Evolutionary conservation across 2,797 vertebrate species (phyloP), one percentile per base, ranked within the genome.

Genomic region (Microcaecilia unicolor): DNA sequence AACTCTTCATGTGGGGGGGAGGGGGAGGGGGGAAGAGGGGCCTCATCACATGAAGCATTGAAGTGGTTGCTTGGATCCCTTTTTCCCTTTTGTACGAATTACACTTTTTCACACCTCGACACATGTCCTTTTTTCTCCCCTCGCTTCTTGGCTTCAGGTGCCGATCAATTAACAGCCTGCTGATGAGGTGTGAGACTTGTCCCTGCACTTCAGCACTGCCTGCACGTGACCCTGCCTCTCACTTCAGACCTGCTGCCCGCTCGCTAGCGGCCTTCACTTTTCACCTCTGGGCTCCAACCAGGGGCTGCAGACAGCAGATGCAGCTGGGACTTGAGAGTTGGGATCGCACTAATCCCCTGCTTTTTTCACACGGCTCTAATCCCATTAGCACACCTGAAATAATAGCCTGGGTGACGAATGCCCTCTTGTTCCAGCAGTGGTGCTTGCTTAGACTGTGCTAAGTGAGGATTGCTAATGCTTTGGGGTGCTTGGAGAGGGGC

Each of bases 371-470:
- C 71, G 67, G 71, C 64, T 72, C 66, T 39, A 41, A 78, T 75
- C 61, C 83, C 78, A 80, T 81, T 72, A 76, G 70, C 77, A 67
- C 87, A 86, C 84, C 83, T 84, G 84, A 74, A 83, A 85, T 79
- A 84, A 77, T 70, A 81, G 68, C 56, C 34, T 23, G 7, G 22
- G 68, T 64, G 73, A 73, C 68, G 79, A 76, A 73, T 68, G 61
- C 55, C 69, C 46, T 18, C 41, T 37, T 21, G 15, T 38, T 18
- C 19, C 18, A 34, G 41, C 44, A 57, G 13, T 51, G 51, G 27
- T 32, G 41, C 61, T 51, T 44, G 38, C 27, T n/a, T n/a, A n/a
- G n/a, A n/a, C n/a, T 29, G 44, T 25, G 48, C 61, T 48, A 46
- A 36, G 8, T 12, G 50, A 52, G 44, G 19, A 28, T 49, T 44